phyloP scores from a whole-genome alignment of 1,140 invertebrate genomes.

The Diabrotica undecimpunctata region DNA sequence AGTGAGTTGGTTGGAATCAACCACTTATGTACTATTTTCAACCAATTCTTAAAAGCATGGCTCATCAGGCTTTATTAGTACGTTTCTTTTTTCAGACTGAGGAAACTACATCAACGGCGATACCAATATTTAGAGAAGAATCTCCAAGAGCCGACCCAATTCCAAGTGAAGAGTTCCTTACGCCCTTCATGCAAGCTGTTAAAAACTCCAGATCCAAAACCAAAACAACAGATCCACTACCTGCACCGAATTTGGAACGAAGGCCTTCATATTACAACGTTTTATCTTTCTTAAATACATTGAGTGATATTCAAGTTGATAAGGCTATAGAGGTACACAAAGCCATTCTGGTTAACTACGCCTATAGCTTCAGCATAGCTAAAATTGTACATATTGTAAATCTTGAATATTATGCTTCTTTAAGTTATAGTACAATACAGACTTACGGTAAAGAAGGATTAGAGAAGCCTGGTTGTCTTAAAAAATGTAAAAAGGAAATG shows the following conservation, averaged over 20 bases:
- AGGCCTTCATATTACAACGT: slow-evolving; percentile 31
- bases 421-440: not conserved
- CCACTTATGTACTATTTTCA: too few species aligned
- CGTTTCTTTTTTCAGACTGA: slow-evolving; percentile 16
- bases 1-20: too few species aligned
- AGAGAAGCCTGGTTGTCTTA: slow-evolving; percentile 11
- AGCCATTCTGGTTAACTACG: not conserved
- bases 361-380: not conserved
- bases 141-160: slow-evolving; percentile 5
- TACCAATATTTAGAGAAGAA: slow-evolving; percentile 15
- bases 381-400: not conserved
- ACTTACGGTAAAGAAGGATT: not conserved
- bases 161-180: slow-evolving; percentile 20
- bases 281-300: slow-evolving; percentile 23
- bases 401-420: not conserved
- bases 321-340: slow-evolving; percentile 23
- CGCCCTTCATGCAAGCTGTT: slow-evolving; percentile 27
- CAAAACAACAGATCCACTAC: not conserved
- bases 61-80: too few species aligned
- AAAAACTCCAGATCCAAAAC: slow-evolving; percentile 19
- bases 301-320: slow-evolving; percentile 23
- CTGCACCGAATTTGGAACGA: slow-evolving; percentile 1
- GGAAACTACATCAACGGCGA: slow-evolving; percentile 4
- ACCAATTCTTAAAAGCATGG: too few species aligned
- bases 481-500: slow-evolving; percentile 8